Conservation (phyloP, 1,140 invertebrate genomes). For the Pseudomyrmex concolor region DNA sequence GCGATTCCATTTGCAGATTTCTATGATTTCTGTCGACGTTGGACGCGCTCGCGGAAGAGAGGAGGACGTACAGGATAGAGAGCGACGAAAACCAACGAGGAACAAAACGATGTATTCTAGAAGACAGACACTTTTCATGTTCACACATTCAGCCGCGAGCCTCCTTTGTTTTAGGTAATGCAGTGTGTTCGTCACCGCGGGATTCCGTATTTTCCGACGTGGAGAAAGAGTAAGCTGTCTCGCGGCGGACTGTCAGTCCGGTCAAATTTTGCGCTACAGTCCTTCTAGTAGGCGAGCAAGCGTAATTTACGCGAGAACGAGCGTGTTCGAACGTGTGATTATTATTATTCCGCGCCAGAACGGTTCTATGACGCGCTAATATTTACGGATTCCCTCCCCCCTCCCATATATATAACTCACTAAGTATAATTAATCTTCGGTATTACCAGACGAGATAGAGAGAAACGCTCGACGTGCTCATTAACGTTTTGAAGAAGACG, state of each 20-base stretch:
- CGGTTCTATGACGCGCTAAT: slow-evolving; percentile 4
- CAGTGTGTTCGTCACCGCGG: slow-evolving; percentile 43
- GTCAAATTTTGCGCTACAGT: slow-evolving; percentile 21
- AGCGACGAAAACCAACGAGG: slow-evolving; percentile 47
- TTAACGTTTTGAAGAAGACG: slow-evolving; percentile 32
- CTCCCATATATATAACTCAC: neutral
- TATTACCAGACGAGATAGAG: slow-evolving; percentile 37
- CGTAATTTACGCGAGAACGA: neutral
- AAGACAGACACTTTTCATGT: slow-evolving; percentile 60
- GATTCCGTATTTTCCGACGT: slow-evolving; percentile 18
- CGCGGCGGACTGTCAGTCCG: neutral
- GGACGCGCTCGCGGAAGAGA: neutral
- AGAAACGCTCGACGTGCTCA: slow-evolving; percentile 34
- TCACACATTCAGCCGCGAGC: slow-evolving; percentile 37
- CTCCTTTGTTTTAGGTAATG: slow-evolving; percentile 51
- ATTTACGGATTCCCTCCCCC: neutral
- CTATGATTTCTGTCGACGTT: slow-evolving; percentile 34
- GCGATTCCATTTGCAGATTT: slow-evolving; percentile 60
- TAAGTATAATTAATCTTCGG: slow-evolving; percentile 51
- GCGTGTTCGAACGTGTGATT: slow-evolving; percentile 33
- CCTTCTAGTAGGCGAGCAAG: neutral
- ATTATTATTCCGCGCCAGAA: slow-evolving; percentile 42
- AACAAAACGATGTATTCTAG: slow-evolving; percentile 22
- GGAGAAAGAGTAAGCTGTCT: slow-evolving; percentile 27
- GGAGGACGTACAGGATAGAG: too few relatives aligned